Base-by-base conservation (phyloP, 2,113 vertebrate species). In the Pipa parva region DNA sequence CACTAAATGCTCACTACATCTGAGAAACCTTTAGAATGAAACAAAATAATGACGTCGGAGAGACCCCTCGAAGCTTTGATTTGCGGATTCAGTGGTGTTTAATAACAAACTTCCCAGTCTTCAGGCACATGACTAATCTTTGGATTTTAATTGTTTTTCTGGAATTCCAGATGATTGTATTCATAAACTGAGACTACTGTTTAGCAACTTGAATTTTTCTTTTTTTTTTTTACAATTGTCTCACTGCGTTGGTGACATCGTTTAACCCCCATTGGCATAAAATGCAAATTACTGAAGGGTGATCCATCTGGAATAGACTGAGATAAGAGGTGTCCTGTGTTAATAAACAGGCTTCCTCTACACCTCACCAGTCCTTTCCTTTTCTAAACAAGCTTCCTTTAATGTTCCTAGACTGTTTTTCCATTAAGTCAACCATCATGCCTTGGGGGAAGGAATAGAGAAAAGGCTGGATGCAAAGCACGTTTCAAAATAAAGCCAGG, bases 261-360 rank as follows among this genome's bases (percentile, higher is more conserved):
- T 79, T 76, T 81, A 85, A 86, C 87, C 84, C 79, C 83, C 79
- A 81, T 87, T 81, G 81, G 79, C 84, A 84, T 75, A 33, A 78
- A 78, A 75, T 63, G 74, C 75, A 82, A 84, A 88, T 84, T 85
- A 86, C 87, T 85, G 76, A 75, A 73, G 79, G 81, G 80, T 78
- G 84, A 88, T 89, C 79, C 84, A 80, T 89, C 86, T 93, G 91
- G 90, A 92, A 84, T 79, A 86, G 89, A 81, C 83, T 81, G 87
- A 88, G 92, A 95, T 94, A 94, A 93, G 92, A 91, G 91, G 91
- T 91, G 92, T 87, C 87, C 89, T 81, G 90, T 92, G 92, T 91
- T 91, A 93, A 90, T 87, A 87, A 84, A 80, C 92, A 91, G 90
- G 88, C 91, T 95, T 96, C 92, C 94, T 93, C 85, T 92, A 86